phyloP scores from a whole-genome alignment of 2,797 vertebrate species.

The Schizopygopsis malacanthus region DNA sequence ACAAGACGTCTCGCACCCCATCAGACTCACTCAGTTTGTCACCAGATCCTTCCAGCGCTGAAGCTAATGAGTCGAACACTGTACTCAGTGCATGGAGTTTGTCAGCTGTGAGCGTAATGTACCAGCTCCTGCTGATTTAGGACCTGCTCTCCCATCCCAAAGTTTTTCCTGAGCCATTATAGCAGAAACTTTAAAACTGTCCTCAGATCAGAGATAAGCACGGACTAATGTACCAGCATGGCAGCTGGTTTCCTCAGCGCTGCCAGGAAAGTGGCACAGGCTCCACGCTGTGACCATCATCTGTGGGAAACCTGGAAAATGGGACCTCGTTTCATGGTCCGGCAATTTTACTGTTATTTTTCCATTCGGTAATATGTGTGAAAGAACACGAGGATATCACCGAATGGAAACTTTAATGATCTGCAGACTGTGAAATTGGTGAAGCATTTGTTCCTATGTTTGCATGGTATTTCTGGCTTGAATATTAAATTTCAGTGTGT shows the following conservation, averaged over 20 bases:
- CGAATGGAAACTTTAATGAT: constrained; percentile 39
- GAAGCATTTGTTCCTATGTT: neutral
- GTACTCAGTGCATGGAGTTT: constrained; percentile 23
- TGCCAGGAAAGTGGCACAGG: constrained; percentile 33
- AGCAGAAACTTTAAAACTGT: constrained; percentile 4
- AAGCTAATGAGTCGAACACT: constrained; percentile 33
- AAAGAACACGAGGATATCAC: constrained; percentile 6
- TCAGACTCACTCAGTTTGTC: constrained; percentile 12
- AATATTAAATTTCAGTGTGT: neutral
- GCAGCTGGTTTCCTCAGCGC: neutral
- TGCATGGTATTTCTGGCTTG: neutral
- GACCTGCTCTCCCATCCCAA: neutral
- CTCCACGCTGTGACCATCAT: constrained; percentile 36
- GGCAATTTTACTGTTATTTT: constrained; percentile 34
- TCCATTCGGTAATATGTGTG: neutral
- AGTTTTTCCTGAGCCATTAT: neutral
- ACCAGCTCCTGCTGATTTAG: constrained; percentile 27
- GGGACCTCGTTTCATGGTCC: constrained; percentile 30
- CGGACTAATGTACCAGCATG: neutral
- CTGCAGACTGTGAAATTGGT: constrained; percentile 38
- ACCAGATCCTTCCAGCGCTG: neutral
- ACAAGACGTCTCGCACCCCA: constrained; percentile 13
- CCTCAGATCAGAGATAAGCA: neutral
- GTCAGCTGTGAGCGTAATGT: constrained; percentile 38
- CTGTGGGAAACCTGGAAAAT: constrained; percentile 39